A percentile compares a stretch with the other conserved stretches of the same genome.
phyloP scores from a whole-genome alignment of 2,888 invertebrate species.

The Gisinianus flammeolus region DNA sequence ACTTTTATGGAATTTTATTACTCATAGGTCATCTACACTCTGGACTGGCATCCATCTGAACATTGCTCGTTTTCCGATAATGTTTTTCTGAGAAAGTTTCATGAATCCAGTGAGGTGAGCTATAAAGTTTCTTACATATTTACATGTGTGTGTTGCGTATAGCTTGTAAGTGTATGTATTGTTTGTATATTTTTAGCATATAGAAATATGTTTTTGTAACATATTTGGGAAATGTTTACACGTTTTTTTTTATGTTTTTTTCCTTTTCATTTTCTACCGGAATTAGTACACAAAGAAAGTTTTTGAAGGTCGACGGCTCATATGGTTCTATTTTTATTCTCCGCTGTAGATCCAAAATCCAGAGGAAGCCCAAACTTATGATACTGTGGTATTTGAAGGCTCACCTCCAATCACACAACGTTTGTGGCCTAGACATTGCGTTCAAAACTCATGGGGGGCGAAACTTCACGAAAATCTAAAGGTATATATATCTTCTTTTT shows the following conservation, averaged over 20 bases:
- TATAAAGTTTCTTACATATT: no score
- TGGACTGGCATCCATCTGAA: slow-evolving; percentile 97
- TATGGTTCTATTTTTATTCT: no score
- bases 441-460: slow-evolving; percentile 94
- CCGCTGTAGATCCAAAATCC: slow-evolving; percentile 68
- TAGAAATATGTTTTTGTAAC: no score
- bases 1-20: background rate
- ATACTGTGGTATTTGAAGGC: slow-evolving; percentile 85
- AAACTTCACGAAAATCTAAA: slow-evolving; percentile 89
- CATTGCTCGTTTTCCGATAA: slow-evolving; percentile 97
- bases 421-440: slow-evolving; percentile 95
- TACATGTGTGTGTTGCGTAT: no score
- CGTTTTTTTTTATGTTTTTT: no score
- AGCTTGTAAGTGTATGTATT: no score
- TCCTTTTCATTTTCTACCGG: no score
- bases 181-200: no score
- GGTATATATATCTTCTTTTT: slow-evolving; percentile 62
- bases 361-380: slow-evolving; percentile 81
- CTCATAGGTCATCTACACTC: slow-evolving; percentile 76
- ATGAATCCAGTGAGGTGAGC: slow-evolving; percentile 74
- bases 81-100: slow-evolving; percentile 75
- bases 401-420: slow-evolving; percentile 85
- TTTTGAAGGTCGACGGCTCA: no score
- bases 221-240: no score
- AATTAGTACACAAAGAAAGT: no score